Evolutionary conservation across 2,888 invertebrate species (phyloP), one percentile per base, ranked within the genome.

Genomic region (Scaptodrosophila latifasciaeformis): DNA sequence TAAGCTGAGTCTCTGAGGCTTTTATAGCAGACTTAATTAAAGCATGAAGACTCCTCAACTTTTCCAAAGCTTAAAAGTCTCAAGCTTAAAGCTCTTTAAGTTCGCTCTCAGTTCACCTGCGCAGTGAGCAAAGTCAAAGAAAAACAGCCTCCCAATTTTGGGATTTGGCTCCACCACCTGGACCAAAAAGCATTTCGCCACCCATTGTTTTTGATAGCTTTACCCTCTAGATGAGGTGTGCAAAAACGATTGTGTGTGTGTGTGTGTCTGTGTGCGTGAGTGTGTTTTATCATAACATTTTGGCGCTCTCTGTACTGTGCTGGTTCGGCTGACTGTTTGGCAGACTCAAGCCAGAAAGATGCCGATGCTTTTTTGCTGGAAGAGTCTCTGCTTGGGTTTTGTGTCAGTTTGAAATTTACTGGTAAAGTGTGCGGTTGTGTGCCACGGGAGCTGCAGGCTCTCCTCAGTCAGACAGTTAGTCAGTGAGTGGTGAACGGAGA

Each of bases 361-460:
- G 64, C 72, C 60, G 53, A 21, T 10, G 40, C 24, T 24, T 7
- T 24, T 24, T 24, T 3, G 24, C 24, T 10, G 31, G 4, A 5
- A 7, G 12, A 13, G n/a, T 12, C 67, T 24, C 52, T 47, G 56
- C 61, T 59, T 69, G 64, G n/a, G 67, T 76, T 67, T 74, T 61
- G 63, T 69, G 66, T 74, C 83, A 83, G 83, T 83, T 82, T 54
- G 58, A 72, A 82, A 70, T 62, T 62, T 75, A 72, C 72, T 75
- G 63, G 68, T 70, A 66, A 71, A 70, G 70, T 65, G 80, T 60
- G 56, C 72, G 84, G 80, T 84, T 65, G 66, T 54, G 18, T 47
- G 31, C 49, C 19, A 35, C 13, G 12, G 21, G 21, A 17, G 19
- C 7, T n/a, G n/a, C n/a, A n/a, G n/a, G n/a, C n/a, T n/a, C n/a